Conservation (phyloP, 2,888 invertebrate genomes). For the Troilus luridus region DNA sequence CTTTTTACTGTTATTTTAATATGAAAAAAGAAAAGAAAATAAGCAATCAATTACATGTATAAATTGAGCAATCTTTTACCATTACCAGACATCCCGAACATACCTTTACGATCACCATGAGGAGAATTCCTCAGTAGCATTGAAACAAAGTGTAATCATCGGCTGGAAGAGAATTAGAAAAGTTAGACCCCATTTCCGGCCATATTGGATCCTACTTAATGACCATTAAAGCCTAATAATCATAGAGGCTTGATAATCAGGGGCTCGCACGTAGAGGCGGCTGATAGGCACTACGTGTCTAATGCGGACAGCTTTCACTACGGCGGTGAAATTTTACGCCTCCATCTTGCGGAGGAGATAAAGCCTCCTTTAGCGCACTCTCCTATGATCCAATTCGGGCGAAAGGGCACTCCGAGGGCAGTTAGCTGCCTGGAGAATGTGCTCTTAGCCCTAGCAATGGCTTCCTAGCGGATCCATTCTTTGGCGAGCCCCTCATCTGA, state of each 20-base stretch:
- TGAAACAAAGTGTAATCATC: neutral
- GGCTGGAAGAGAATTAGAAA: constrained; percentile 12
- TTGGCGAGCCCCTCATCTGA: neutral
- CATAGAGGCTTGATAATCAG: constrained; percentile 11
- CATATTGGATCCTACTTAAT: constrained; percentile 17
- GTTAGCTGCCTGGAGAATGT: neutral
- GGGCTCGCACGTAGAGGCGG: neutral
- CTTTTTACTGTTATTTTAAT: too few species aligned
- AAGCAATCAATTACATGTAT: neutral
- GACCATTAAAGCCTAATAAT: constrained; percentile 18
- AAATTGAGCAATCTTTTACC: neutral
- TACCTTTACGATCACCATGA: neutral
- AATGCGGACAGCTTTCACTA: constrained; percentile 44
- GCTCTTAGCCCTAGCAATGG: neutral
- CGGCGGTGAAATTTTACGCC: constrained; percentile 54
- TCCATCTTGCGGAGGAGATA: constrained; percentile 28
- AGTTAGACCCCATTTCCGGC: neutral
- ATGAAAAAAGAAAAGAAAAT: neutral
- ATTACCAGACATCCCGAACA: neutral
- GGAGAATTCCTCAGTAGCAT: neutral
- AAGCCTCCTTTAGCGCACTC: constrained; percentile 54
- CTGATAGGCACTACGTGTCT: constrained; percentile 53
- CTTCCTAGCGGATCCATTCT: constrained; percentile 8
- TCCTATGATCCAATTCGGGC: constrained; percentile 56
- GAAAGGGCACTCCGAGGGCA: constrained; percentile 3